Evolutionary conservation across 2,797 vertebrate species (phyloP).

Genomic region (Anas bernieri): DNA sequence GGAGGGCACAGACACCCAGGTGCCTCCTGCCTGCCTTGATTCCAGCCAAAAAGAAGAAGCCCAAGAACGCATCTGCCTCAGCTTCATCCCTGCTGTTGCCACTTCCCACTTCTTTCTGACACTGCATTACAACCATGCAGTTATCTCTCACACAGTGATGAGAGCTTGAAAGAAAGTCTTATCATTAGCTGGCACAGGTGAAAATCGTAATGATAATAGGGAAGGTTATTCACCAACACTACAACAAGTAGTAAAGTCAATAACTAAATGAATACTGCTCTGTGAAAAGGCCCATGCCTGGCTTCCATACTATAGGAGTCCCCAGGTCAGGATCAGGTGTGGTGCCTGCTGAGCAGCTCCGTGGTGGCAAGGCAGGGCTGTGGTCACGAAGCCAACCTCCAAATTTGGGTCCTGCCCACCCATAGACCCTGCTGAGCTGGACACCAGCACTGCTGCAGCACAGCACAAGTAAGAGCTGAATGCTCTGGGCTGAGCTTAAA

Average conservation of each 20-base stretch:
- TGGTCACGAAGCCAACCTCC: background rate
- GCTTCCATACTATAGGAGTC: background rate
- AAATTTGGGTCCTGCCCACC: too few species aligned
- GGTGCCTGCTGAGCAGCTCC: background rate
- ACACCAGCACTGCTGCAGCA: background rate
- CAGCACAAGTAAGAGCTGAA: accelerated
- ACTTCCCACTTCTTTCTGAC: background rate
- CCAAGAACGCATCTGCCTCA: background rate
- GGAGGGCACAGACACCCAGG: background rate
- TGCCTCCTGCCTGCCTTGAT: background rate
- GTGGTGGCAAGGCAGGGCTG: background rate
- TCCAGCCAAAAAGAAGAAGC: background rate
- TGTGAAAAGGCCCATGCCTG: background rate
- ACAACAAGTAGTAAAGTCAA: background rate
- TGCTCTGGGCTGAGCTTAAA: background rate
- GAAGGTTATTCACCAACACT: background rate
- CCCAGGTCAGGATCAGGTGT: background rate
- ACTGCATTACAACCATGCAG: background rate
- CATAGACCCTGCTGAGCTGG: too few species aligned
- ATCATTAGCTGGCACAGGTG: background rate
- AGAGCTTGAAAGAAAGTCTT: background rate
- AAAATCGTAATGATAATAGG: accelerated
- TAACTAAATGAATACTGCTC: background rate
- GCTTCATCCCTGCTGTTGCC: background rate
- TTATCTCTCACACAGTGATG: background rate